Evolutionary conservation across 2,797 vertebrate species (phyloP).

Genomic region (Leptatherina wallacei): DNA sequence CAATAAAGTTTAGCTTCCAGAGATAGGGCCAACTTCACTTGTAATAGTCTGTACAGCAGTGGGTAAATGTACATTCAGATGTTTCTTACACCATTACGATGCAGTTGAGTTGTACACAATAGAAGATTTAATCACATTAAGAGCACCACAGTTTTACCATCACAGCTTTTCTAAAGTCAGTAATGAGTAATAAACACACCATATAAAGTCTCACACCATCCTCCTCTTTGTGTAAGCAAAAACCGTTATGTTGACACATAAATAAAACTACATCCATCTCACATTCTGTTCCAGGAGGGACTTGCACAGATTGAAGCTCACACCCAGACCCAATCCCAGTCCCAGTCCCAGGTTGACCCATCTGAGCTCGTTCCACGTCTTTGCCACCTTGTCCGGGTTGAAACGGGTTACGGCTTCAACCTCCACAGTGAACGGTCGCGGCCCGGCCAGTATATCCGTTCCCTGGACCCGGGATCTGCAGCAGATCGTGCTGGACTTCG

Average conservation of each 20-base stretch:
- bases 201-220: not conserved
- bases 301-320: constrained; percentile 41
- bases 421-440: constrained; percentile 94
- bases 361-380: constrained; percentile 89
- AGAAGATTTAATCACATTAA: not conserved
- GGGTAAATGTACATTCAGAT: not conserved
- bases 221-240: not conserved
- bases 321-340: constrained; percentile 5
- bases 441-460: constrained; percentile 96
- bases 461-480: constrained; percentile 89
- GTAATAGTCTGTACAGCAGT: not conserved
- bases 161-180: not conserved
- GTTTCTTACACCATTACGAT: too few relatives aligned
- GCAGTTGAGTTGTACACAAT: not conserved
- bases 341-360: constrained; percentile 55
- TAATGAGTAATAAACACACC: not conserved
- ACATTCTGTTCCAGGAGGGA: constrained; percentile 65
- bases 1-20: too few relatives aligned
- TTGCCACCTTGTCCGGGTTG: constrained; percentile 89
- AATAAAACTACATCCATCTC: not conserved
- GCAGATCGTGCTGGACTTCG: constrained; percentile 89
- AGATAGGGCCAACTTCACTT: too few relatives aligned
- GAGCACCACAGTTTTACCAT: not conserved
- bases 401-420: constrained; percentile 95
- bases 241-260: too few relatives aligned